phyloP scores from a whole-genome alignment of 2,888 invertebrate species.

The Parapristionchus giblindavisi region DNA sequence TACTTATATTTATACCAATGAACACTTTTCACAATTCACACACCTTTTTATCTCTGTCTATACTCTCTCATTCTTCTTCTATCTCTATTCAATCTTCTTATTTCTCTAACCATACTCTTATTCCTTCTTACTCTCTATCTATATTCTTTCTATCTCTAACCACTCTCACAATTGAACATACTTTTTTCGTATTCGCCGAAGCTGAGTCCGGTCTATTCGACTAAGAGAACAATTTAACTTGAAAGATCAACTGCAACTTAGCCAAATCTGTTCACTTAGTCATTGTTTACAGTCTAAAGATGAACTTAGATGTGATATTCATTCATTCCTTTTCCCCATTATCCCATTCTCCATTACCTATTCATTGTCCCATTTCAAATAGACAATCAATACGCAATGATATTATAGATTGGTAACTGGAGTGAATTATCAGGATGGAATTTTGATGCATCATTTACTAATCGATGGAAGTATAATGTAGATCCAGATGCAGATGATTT shows the following conservation, averaged over 20 bases:
- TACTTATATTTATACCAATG: background rate
- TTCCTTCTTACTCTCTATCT: too few species aligned
- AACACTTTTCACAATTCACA: constrained; percentile 1
- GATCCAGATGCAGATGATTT: constrained; percentile 60
- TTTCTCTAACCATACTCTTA: too few species aligned
- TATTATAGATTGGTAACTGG: constrained; percentile 63
- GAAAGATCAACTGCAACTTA: too few species aligned
- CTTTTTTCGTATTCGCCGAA: too few species aligned
- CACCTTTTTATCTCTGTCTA: constrained; percentile 10
- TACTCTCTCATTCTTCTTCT: constrained; percentile 10
- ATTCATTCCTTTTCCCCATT: too few species aligned
- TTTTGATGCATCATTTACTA: constrained; percentile 61
- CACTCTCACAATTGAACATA: too few species aligned
- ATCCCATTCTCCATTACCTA: background rate
- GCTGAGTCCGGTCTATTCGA: constrained; percentile 9
- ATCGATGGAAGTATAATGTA: constrained; percentile 60
- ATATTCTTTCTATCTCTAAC: too few species aligned
- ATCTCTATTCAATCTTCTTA: background rate
- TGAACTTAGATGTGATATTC: too few species aligned
- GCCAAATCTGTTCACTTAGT: too few species aligned
- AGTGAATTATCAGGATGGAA: constrained; percentile 58
- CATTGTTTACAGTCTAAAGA: too few species aligned
- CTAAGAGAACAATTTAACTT: too few species aligned
- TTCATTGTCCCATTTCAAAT: background rate
- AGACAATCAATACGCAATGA: too few species aligned